A percentile compares a stretch with the other conserved stretches of the same genome.
These are phyloP conservation scores for Aythya baeri DNA, from an alignment of 2,113 vertebrate species.

Conservation along the genomic window DNA sequence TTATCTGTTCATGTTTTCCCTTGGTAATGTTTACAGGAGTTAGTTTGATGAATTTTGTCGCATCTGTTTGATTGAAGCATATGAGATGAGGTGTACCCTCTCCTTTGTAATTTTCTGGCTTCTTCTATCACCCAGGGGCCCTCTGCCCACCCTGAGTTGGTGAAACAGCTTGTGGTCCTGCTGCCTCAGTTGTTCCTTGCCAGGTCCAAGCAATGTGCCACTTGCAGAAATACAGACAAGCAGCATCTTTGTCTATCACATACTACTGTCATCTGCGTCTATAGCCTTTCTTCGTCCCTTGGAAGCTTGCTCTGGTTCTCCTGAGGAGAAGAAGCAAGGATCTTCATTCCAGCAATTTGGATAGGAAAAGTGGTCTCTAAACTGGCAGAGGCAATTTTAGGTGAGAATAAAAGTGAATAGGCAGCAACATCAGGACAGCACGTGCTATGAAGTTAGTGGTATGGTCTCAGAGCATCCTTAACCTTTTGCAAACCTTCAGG, in stretches of 20 bases:
- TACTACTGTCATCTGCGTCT: background rate
- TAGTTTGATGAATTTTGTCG: background rate
- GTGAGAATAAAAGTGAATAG: background rate
- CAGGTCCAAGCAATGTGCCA: background rate
- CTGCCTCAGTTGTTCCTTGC: background rate
- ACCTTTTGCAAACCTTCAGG: background rate
- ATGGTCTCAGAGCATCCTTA: background rate
- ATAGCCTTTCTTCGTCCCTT: background rate
- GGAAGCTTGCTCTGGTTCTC: background rate
- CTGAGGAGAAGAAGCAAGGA: background rate
- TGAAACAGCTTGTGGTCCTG: background rate
- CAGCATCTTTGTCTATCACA: background rate
- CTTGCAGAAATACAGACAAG: background rate
- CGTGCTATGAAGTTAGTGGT: accelerated
- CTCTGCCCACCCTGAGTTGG: no score
- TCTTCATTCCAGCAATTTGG: background rate
- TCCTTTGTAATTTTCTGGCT: background rate
- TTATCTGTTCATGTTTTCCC: background rate
- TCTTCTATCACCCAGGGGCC: background rate
- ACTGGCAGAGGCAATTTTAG: background rate
- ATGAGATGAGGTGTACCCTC: background rate
- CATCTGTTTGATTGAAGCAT: background rate
- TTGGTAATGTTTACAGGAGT: background rate
- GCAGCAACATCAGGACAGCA: background rate
- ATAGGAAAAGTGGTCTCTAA: background rate